phyloP scores from a whole-genome alignment of 2,797 vertebrate species.

The Clamator glandarius region DNA sequence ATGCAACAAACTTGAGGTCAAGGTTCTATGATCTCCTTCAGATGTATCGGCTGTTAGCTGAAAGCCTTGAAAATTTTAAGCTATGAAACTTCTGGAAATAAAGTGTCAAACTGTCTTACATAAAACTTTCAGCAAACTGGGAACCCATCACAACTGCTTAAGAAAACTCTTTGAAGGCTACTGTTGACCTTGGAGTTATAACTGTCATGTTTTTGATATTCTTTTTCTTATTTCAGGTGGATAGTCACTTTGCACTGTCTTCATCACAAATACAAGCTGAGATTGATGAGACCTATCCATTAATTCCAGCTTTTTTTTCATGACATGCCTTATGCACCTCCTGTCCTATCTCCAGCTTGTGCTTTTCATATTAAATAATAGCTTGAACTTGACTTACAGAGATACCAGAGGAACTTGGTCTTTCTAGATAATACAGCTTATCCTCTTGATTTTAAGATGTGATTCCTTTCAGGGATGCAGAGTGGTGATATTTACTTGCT shows the following conservation, averaged over 20 bases:
- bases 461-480: background rate
- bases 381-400: background rate
- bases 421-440: conserved; percentile 3
- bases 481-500: background rate
- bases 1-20: background rate
- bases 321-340: background rate
- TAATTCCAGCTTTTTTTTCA: conserved; percentile 16
- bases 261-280: conserved; percentile 49
- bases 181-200: conserved; percentile 65
- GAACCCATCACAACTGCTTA: conserved; percentile 70
- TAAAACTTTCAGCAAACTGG: conserved; percentile 62
- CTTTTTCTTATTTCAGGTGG: conserved; percentile 35
- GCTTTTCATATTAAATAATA: conserved; percentile 24
- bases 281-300: conserved; percentile 43
- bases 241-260: conserved; percentile 65
- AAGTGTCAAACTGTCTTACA: conserved; percentile 27
- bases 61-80: conserved; percentile 34
- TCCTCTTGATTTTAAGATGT: background rate
- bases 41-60: background rate
- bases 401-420: background rate
- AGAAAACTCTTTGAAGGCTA: conserved; percentile 62
- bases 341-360: background rate
- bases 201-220: conserved; percentile 47
- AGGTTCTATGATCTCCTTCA: background rate
- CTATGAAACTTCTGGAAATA: background rate